phyloP scores from a whole-genome alignment of 92 coral and sea anemone genomes.

The Isaurus tuberculatus region DNA sequence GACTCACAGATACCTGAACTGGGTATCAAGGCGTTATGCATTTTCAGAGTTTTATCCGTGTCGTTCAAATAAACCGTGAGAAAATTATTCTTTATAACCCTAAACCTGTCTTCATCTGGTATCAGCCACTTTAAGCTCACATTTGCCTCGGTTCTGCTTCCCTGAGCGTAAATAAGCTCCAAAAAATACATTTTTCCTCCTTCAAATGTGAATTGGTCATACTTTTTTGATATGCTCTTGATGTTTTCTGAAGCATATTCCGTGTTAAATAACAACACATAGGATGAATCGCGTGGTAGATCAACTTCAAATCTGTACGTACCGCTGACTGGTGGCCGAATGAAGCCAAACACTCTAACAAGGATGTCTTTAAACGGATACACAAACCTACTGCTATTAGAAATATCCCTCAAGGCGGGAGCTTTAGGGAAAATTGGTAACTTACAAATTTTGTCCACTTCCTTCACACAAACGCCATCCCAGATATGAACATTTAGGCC shows the following conservation, averaged over 20 bases:
- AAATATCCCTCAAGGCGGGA: conserved; percentile 1
- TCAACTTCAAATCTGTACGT: conserved; percentile 31
- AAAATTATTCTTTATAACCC: conserved; percentile 5
- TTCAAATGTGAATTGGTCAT: conserved; percentile 18
- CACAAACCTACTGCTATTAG: background rate
- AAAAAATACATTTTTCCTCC: conserved; percentile 32
- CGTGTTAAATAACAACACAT: background rate
- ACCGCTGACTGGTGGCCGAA: conserved; percentile 45
- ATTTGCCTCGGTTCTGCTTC: background rate
- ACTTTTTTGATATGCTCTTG: background rate
- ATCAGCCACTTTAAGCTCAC: conserved; percentile 35
- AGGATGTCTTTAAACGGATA: conserved; percentile 7
- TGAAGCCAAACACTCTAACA: conserved; percentile 47
- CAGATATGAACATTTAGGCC: conserved; percentile 32
- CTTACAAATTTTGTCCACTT: conserved; percentile 3
- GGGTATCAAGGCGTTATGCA: conserved; percentile 4
- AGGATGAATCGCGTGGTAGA: background rate
- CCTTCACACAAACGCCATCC: conserved; percentile 31
- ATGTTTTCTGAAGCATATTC: background rate
- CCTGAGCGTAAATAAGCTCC: conserved; percentile 34
- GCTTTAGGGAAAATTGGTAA: conserved; percentile 25
- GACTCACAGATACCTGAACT: conserved; percentile 2
- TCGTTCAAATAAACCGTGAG: conserved; percentile 28
- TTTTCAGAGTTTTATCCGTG: background rate
- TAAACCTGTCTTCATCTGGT: conserved; percentile 39